Evolutionary conservation across 2,113 vertebrate genomes (phyloP).

Genomic region (Anarhynchus alexandrinus): DNA sequence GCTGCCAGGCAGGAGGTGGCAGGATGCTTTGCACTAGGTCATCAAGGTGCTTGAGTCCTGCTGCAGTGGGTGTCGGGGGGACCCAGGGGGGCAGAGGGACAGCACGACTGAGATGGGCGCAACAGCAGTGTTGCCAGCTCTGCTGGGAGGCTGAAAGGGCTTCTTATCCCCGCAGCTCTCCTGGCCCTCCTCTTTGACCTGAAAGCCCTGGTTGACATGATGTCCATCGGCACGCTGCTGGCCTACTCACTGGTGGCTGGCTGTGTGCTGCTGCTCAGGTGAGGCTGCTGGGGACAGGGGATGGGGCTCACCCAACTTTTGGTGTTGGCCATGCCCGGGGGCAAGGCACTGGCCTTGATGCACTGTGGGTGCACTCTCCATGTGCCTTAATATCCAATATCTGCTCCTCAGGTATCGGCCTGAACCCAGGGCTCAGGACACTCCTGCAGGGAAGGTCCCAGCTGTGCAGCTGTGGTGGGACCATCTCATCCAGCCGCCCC

Average conservation of each 20-base stretch:
- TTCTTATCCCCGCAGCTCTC: conserved; percentile 67
- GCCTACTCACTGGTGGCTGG: conserved; percentile 85
- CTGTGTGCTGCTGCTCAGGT: conserved; percentile 88
- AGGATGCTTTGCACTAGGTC: background rate
- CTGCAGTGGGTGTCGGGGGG: background rate
- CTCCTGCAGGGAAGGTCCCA: background rate
- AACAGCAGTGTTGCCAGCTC: background rate
- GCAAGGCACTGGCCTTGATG: background rate
- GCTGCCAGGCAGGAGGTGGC: background rate
- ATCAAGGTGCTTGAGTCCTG: background rate
- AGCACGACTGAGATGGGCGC: background rate
- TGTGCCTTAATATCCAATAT: background rate
- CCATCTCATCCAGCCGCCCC: conserved; percentile 61
- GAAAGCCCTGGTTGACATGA: conserved; percentile 83
- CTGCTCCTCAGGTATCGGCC: conserved; percentile 72
- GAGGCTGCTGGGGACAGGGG: background rate
- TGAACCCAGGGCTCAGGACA: background rate
- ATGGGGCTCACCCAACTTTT: background rate
- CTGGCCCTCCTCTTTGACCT: conserved; percentile 86
- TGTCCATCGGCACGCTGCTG: conserved; percentile 86
- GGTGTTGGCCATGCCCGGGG: background rate
- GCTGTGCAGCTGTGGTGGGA: background rate
- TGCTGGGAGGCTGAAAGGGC: background rate
- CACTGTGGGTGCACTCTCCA: background rate
- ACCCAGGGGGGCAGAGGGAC: accelerated